These are phyloP conservation scores for Trachelus troglodyta DNA, from an alignment of 2,888 invertebrate genomes.

Conservation along the genomic window DNA sequence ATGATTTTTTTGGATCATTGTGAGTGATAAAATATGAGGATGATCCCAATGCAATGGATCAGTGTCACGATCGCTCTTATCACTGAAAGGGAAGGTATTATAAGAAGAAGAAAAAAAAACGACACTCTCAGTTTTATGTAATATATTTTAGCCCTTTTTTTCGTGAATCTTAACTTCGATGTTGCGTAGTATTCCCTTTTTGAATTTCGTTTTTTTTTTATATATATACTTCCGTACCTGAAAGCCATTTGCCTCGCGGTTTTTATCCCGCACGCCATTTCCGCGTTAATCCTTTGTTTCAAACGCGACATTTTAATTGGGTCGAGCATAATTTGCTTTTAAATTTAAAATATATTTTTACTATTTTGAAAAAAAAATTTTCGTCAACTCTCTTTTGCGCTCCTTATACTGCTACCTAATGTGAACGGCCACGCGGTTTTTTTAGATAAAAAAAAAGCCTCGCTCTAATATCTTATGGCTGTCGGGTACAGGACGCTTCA, in stretches of 20 bases:
- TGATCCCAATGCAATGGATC: not conserved
- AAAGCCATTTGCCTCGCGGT: constrained; percentile 35
- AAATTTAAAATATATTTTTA: not conserved
- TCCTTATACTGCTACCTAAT: not conserved
- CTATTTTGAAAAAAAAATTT: not conserved
- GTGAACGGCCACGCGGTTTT: not conserved
- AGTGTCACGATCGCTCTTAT: not conserved
- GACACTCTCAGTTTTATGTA: not conserved
- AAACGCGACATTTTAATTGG: not conserved
- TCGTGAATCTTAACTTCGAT: not conserved
- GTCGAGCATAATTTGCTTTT: not conserved
- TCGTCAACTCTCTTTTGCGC: not conserved
- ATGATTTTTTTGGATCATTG: not conserved
- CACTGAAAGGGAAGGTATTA: not conserved
- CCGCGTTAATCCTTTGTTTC: not conserved
- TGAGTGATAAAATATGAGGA: not conserved
- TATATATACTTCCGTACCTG: constrained; percentile 39
- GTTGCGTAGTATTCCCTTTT: not conserved
- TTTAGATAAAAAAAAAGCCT: not conserved
- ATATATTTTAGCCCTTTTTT: not conserved
- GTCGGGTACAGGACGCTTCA: constrained; percentile 40
- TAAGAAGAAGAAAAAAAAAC: not conserved
- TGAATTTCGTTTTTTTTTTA: constrained; percentile 21
- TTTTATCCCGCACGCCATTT: not conserved
- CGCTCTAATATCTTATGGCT: constrained; percentile 26